These are phyloP conservation scores for Mus musculus DNA, from an alignment of 2,113 vertebrate species.

Conservation along the genomic window DNA sequence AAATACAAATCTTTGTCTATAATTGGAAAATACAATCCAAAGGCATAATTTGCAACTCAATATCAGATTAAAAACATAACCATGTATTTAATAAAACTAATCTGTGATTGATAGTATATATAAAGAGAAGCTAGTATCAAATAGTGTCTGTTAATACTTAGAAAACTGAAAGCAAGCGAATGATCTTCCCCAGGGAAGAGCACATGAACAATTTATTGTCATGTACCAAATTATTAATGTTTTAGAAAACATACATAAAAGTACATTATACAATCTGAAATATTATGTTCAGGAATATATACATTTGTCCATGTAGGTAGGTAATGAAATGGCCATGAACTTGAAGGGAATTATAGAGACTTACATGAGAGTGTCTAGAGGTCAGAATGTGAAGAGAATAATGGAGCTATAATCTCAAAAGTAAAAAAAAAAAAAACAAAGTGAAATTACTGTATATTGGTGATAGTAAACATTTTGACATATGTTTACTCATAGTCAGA, in stretches of 20 bases:
- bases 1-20: neutral
- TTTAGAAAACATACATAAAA: neutral
- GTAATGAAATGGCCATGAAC: neutral
- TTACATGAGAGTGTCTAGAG: neutral
- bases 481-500: neutral
- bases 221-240: neutral
- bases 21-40: too few species aligned
- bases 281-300: neutral
- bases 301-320: neutral
- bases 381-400: neutral
- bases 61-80: too few species aligned
- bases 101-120: too few species aligned
- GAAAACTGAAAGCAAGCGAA: neutral
- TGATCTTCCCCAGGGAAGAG: neutral
- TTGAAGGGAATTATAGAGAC: neutral
- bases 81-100: too few species aligned
- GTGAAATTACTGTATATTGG: neutral
- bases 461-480: neutral
- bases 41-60: too few species aligned
- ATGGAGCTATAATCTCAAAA: neutral
- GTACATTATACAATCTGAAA: neutral
- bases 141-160: too few species aligned
- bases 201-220: neutral
- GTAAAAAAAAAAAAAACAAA: neutral
- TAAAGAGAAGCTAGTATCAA: neutral